Evolutionary conservation across 92 coral and sea anemone species (phyloP), one percentile per base, ranked within the genome.

Genomic region (Zoanthus solanderi): DNA sequence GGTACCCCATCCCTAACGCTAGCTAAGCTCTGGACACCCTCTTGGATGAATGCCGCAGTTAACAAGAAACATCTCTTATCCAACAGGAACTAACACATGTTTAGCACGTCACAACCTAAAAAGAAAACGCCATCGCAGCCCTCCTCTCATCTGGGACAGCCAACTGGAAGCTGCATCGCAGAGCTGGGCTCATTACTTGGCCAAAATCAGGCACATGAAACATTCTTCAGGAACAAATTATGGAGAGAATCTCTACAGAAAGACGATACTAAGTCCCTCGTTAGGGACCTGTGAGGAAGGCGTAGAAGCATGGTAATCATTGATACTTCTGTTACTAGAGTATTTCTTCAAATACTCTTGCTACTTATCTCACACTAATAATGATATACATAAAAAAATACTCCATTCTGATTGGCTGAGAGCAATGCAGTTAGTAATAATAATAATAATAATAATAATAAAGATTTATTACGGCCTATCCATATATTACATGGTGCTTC

Each of bases 121-220:
- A 78, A 78, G 83, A 61, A 68, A 44, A 3, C 68, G 52, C 10
- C 83, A 78, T 17, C 53, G 6, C 83, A 78, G 83, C 83, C 69
- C 69, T n/a, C 83, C 50, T 60, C 69, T 78, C 2, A 28, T 30
- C 30, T 78, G 83, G 83, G 83, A 78, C 69, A 32, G 32, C 7
- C 52, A 30, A 5, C 71, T 78, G 83, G 71, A 63, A 0, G 83
- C 53, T 6, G 52, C 42, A 8, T 78, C 83, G 30, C 50, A 78
- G 30, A 31, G 69, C 28, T 78, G 83, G 83, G 83, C 83, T 32
- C n/a, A 32, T 7, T 32, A 58, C 52, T 57, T 78, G 15, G 42
- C 42, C 1, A 4, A 11, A 13, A 61, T 13, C 18, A 28, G 53
- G 0, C 6, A 13, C 72, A 34, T 78, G 71, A 56, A 78, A 71